A percentile compares a stretch with the other conserved stretches of the same genome.
phyloP scores from a whole-genome alignment of 2,797 vertebrate genomes.

The Synaphobranchus kaupii region DNA sequence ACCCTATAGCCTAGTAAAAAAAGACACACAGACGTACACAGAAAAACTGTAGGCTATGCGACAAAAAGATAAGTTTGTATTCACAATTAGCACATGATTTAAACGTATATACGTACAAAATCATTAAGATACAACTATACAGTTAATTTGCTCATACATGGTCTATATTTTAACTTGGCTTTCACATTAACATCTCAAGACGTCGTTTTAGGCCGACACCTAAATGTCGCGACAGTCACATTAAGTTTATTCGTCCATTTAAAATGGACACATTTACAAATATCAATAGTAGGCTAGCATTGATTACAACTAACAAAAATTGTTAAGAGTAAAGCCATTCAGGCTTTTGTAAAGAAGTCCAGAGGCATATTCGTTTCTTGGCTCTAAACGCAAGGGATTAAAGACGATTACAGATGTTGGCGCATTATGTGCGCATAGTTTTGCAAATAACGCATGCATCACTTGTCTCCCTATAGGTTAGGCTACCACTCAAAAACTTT shows the following conservation, averaged over 20 bases:
- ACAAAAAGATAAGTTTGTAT: too few relatives aligned
- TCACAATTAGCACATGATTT: too few relatives aligned
- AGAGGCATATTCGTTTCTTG: not conserved
- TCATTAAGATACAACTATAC: too few relatives aligned
- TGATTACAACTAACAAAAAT: slow-evolving; percentile 21
- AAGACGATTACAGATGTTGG: not conserved
- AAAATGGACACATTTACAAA: too few relatives aligned
- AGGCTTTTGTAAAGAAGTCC: not conserved
- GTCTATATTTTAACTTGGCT: not conserved
- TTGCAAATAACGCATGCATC: not conserved
- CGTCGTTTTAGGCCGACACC: too few relatives aligned
- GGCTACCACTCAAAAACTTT: not conserved
- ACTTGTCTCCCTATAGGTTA: not conserved
- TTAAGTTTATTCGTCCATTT: too few relatives aligned
- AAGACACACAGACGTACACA: too few relatives aligned
- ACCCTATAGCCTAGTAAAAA: too few relatives aligned
- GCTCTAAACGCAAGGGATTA: slow-evolving; percentile 49
- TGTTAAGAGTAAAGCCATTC: not conserved
- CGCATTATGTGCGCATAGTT: not conserved
- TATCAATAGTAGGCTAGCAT: too few relatives aligned
- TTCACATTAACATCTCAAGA: not conserved
- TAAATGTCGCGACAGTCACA: too few relatives aligned
- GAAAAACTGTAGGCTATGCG: too few relatives aligned
- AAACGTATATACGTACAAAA: too few relatives aligned
- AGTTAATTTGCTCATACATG: not conserved